Evolutionary conservation across 2,888 invertebrate genomes (phyloP), one percentile per base, ranked within the genome.

Genomic region (Laothoe populi): DNA sequence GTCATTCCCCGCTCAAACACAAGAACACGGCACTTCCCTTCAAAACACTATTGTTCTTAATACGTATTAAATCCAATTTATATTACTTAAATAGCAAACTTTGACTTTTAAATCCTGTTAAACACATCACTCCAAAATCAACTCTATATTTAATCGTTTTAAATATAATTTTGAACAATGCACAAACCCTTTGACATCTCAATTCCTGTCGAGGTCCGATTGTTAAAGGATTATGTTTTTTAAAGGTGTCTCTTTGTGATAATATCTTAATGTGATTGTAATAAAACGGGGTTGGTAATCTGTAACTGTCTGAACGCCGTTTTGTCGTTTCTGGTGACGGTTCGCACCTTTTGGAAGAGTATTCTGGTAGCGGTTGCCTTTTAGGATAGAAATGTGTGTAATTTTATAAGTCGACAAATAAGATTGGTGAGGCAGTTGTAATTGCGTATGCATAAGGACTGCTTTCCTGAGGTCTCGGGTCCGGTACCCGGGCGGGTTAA

Each of bases 211-310:
- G 16, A 26, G 38, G 19, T 21, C 16, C 40, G 38, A 49, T 61
- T 53, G 60, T 53, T 73, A 83, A 83, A 83, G 90, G 90, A 90
- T 90, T 90, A 87, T 77, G 77, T 74, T 74, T 83, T 82, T 86
- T 81, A 87, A 84, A 85, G 84, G 76, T 73, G 68, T 77, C 74
- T 85, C 88, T 88, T 88, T 79, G 77, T 82, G 90, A 92, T 91
- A 81, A 88, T 89, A 90, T 91, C 90, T 90, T 91, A 90, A 92
- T 92, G 86, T 87, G 86, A 81, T 86, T 88, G 81, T 87, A 83
- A 89, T 88, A 85, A 86, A 86, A 65, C 69, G 81, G 83, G 87
- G 84, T 83, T 81, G 85, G 76, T 77, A 91, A 92, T 92, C 92
- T 92, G 90, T 91, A 91, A 91, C 91, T 92, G 92, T 90, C 84